Conservation (phyloP, 2,797 vertebrate species). For the Lepus townsendii region DNA sequence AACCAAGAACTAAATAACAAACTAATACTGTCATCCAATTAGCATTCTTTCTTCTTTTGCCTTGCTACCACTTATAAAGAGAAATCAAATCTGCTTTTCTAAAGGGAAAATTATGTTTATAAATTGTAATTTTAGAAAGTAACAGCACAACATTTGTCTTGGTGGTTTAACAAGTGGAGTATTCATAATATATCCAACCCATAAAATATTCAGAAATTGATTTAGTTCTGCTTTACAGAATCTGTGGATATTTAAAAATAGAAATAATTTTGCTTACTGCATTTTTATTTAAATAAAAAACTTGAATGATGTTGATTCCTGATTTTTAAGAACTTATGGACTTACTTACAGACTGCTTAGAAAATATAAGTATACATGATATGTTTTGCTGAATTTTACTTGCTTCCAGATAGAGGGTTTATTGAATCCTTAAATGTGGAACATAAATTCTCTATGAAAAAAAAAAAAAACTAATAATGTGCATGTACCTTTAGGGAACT, state of each 20-base stretch:
- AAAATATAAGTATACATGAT: not conserved
- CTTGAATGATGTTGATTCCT: not conserved
- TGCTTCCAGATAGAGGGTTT: not conserved
- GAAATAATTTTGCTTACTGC: not conserved
- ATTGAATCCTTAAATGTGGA: not conserved
- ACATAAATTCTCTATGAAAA: not conserved
- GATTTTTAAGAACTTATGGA: not conserved
- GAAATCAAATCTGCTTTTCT: conserved; percentile 25
- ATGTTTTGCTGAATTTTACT: conserved; percentile 1
- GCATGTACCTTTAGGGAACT: accelerated
- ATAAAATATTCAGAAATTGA: not conserved
- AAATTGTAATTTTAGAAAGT: conserved; percentile 56
- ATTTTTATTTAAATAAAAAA: not conserved
- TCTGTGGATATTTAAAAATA: not conserved
- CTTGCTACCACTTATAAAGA: not conserved
- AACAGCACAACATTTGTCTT: not conserved
- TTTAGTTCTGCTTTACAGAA: not conserved
- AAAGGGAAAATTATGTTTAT: not conserved
- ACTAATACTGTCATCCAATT: not conserved
- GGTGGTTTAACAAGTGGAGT: not conserved
- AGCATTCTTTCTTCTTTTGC: not conserved
- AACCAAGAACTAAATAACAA: not conserved
- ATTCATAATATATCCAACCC: not conserved
- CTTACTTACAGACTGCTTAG: not conserved
- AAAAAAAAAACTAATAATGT: not conserved